Percentiles rank a stretch among this genome's conserved stretches.
phyloP scores from a whole-genome alignment of 2,113 vertebrate species.

The Gavialis gangeticus region DNA sequence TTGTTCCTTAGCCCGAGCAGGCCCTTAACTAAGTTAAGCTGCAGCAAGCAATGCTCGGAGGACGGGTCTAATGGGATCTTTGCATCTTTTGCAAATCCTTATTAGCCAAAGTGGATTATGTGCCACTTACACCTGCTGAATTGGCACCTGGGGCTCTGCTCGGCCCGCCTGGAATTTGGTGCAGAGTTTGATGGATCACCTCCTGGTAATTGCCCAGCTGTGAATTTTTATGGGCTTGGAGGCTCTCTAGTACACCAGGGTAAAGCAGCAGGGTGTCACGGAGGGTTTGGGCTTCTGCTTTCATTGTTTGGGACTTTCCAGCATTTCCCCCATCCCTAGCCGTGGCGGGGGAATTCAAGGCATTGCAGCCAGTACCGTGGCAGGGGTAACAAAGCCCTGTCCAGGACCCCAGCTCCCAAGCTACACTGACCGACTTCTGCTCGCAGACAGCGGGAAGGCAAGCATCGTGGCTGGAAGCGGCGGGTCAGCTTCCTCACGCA shows the following conservation, averaged over 20 bases:
- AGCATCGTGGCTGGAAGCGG: too few species aligned
- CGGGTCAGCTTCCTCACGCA: neutral
- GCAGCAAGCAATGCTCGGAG: neutral
- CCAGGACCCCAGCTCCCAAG: neutral
- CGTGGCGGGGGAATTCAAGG: neutral
- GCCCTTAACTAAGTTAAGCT: neutral
- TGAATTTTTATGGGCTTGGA: neutral
- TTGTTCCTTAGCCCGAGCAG: neutral
- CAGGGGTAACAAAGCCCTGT: neutral
- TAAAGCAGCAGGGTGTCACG: neutral
- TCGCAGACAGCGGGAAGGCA: neutral
- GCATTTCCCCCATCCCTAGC: too few species aligned
- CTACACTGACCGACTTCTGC: neutral
- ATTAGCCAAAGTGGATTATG: accelerated
- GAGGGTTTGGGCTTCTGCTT: neutral
- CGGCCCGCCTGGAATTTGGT: accelerated
- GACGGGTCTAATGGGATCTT: neutral
- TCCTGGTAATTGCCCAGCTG: neutral
- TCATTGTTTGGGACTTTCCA: neutral
- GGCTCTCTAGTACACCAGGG: neutral
- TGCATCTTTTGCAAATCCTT: neutral
- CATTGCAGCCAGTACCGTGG: neutral
- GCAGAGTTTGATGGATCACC: neutral
- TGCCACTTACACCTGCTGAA: neutral
- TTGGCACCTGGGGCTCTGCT: neutral